Evolutionary conservation across 1,140 invertebrate species (phyloP).

Genomic region (Caenorhabditis remanei): DNA sequence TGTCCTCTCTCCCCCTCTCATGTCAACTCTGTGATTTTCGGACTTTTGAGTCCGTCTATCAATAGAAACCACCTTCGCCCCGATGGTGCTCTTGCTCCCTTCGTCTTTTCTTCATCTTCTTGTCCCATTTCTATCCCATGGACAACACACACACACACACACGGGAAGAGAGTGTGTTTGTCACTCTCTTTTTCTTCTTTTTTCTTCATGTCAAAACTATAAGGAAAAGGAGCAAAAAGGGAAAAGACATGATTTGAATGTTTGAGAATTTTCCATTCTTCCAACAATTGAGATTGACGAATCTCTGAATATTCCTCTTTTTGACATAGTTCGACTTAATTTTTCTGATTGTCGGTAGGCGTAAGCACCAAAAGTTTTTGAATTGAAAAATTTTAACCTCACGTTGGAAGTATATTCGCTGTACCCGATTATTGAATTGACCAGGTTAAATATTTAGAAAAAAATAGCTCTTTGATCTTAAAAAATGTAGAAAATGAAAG

Average conservation of each 20-base stretch:
- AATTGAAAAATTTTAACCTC: too few species aligned
- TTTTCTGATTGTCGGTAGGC: background rate
- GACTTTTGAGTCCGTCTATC: constrained; percentile 29
- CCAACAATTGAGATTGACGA: background rate
- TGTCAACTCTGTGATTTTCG: constrained; percentile 5
- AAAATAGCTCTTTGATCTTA: background rate
- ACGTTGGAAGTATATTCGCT: too few species aligned
- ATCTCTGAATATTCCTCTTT: background rate
- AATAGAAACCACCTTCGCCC: constrained; percentile 48
- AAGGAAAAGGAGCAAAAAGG: background rate
- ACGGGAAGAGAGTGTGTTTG: constrained; percentile 11
- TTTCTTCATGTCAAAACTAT: constrained; percentile 22
- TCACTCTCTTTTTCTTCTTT: constrained; percentile 33
- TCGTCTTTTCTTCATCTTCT: background rate
- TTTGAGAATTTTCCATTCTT: background rate
- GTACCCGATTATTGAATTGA: background rate
- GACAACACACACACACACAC: background rate
- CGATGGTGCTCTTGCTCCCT: background rate
- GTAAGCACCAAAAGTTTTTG: too few species aligned
- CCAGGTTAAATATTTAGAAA: background rate
- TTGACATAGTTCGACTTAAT: background rate
- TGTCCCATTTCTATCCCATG: constrained; percentile 27
- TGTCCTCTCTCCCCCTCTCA: background rate
- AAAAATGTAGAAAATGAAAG: background rate
- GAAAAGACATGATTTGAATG: constrained; percentile 27